Base-by-base conservation (phyloP, 2,113 vertebrate genomes). In the Suricata suricatta region DNA sequence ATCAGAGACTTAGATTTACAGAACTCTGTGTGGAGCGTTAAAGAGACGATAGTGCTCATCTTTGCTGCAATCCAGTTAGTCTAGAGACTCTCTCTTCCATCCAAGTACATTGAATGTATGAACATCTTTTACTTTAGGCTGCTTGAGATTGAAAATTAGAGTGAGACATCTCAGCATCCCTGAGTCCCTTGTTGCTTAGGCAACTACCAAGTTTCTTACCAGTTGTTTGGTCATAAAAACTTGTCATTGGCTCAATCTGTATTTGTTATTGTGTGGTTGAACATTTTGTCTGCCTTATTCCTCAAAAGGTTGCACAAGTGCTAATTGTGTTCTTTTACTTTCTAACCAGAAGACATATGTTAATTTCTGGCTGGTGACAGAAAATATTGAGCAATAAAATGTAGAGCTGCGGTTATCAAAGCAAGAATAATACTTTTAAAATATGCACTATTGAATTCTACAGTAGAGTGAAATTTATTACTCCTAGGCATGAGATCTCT, bases 321-420 rank as follows among this genome's bases (percentile, higher is more conserved):
- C 47, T 90, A 90, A 44, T 86, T 82, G 72, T 80, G 9, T 50
- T 41, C 79, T 90, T 86, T 35, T 71, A 7, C 94, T 97, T 95
- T 97, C 72, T 96, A 86, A 60, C 14, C 41, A 25, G 63, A 52
- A 82, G 47, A 66, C 77, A 72, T 71, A 89, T 92, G 27, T 89
- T 90, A 63, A 57, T 27, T 91, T 94, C 71, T 85, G 41, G 60
- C 27, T 88, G n/a, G 87, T 82, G 74, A 54, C 31, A 82, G 79
- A 96, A 96, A 86, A 96, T 64, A 35, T 27, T 44, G 68, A 97
- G 69, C 19, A 92, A 95, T 90, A 90, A 95, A 94, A 68, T 68
- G 33, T 41, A 84, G 57, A 93, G 52, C 41, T 76, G 31, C 16
- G 68, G 35, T 80, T 90, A 77, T 90, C 77, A 93, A 93, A 96